These are phyloP conservation scores for Bombus huntii DNA, from an alignment of 1,140 invertebrate genomes.

Conservation along the genomic window DNA sequence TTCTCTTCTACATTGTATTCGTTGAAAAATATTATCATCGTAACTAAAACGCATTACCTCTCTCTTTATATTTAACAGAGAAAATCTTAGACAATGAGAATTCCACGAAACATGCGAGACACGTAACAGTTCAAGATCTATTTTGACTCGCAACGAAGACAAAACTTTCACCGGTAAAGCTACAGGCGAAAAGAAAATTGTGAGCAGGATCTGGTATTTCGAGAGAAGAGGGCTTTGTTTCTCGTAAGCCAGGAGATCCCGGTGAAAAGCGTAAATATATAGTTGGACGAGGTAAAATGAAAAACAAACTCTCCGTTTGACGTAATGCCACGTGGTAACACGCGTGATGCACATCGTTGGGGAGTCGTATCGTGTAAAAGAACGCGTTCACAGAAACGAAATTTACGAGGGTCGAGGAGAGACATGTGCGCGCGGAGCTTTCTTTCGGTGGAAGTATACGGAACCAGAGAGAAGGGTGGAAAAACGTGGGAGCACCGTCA, in stretches of 20 bases:
- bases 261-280: not conserved
- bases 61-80: too few species aligned
- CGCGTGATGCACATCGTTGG: slow-evolving; percentile 1
- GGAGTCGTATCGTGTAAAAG: not conserved
- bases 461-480: not conserved
- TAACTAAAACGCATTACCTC: too few species aligned
- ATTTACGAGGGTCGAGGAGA: slow-evolving; percentile 25
- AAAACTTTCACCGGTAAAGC: not conserved
- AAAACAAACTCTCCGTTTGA: slow-evolving; percentile 55
- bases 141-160: not conserved
- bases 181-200: not conserved
- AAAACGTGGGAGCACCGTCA: slow-evolving; percentile 44
- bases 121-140: not conserved
- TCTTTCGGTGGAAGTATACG: not conserved
- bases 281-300: slow-evolving; percentile 14
- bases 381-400: slow-evolving; percentile 50
- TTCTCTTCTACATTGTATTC: too few species aligned
- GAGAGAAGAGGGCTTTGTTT: not conserved
- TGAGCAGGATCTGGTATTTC: not conserved
- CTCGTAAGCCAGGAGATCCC: not conserved
- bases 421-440: slow-evolving; percentile 50
- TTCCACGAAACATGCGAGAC: too few species aligned
- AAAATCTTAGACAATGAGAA: not conserved
- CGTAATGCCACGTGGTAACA: slow-evolving; percentile 50
- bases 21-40: too few species aligned